Evolutionary conservation across 2,113 vertebrate genomes (phyloP), one percentile per base, ranked within the genome.

Genomic region (Zootoca vivipara): DNA sequence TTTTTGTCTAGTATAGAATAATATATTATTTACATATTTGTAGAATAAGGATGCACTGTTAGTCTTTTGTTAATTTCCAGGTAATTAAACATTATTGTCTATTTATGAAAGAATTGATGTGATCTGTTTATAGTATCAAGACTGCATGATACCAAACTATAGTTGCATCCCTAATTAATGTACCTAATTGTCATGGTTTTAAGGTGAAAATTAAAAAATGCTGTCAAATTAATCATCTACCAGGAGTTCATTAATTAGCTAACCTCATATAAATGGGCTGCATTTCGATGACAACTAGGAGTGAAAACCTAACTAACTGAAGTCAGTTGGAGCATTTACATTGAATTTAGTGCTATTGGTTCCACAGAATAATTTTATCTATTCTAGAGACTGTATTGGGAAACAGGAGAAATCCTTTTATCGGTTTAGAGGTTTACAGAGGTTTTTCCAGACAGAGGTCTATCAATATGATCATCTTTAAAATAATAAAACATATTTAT

Each of bases 191-290:
- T 93, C 92, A 94, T 90, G 81, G 91, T 95, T 96, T 97, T 95
- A 94, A 95, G 93, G 93, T 87, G 91, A 96, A 96, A 95, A 96
- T 95, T 95, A 94, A 94, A 96, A 96, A 94, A 91, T 93, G 83
- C 96, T 93, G 91, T 94, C 94, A 95, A 94, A 97, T 96, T 96
- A 95, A 96, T 97, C 95, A 95, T 95, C 94, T 95, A 90, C 95
- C 94, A 95, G 85, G 92, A 95, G 95, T 95, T 97, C 93, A 93
- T 96, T 97, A 96, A 96, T 95, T 96, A 96, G 93, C 95, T 95
- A 93, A 96, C 95, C 94, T 92, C 89, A 91, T 94, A 90, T 95
- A 94, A 96, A 95, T 95, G 95, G 95, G 89, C 89, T 94, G 92
- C 92, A 95, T 93, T 95, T 95, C 96, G 92, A 92, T 93, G 93